Evolutionary conservation across 2,797 vertebrate genomes (phyloP), one percentile per base, ranked within the genome.

Genomic region (Bradypodion ventrale): DNA sequence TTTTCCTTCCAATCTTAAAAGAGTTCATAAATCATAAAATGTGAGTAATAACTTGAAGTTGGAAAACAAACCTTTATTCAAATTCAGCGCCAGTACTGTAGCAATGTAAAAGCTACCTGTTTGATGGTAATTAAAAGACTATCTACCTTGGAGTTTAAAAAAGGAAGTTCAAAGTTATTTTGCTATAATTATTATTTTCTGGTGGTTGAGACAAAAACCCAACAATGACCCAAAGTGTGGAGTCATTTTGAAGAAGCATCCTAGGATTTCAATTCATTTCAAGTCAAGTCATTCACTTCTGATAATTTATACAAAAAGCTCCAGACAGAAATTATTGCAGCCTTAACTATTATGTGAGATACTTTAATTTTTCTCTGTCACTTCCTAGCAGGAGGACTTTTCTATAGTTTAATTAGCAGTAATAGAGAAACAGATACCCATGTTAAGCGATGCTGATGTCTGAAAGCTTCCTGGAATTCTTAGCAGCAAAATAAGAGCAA

Each of bases 391-490:
- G 0, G 0, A 83, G 78, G 80, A 80, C 85, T 90, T 93, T 66
- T 89, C 89, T 90, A 91, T 59, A 93, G 89, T 92, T 91, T 91
- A 85, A 92, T 94, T 88, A 88, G 85, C 87, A 91, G 83, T 63
- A 92, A n/a, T n/a, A 86, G 84, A 89, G 37, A 89, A 84, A 90
- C 75, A 29, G 72, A 49, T 76, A 68, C 32, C 35, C 72, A 85
- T 83, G 89, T 90, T 86, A 90, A 93, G 75, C 85, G 83, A 52
- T 85, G 87, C 86, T 85, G 79, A 75, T 88, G 78, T 89, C 59
- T 89, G 88, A 94, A 91, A 92, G 94, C 91, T 94, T 95, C 93
- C 94, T 86, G 95, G 90, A 95, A 96, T 94, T 92, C 92, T 87
- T 79, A 88, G 84, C 75, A 21, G 80, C 78, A 88, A 79, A 82